Conservation (phyloP, 2,888 invertebrate species). For the Disparrhopalites patrizii region DNA sequence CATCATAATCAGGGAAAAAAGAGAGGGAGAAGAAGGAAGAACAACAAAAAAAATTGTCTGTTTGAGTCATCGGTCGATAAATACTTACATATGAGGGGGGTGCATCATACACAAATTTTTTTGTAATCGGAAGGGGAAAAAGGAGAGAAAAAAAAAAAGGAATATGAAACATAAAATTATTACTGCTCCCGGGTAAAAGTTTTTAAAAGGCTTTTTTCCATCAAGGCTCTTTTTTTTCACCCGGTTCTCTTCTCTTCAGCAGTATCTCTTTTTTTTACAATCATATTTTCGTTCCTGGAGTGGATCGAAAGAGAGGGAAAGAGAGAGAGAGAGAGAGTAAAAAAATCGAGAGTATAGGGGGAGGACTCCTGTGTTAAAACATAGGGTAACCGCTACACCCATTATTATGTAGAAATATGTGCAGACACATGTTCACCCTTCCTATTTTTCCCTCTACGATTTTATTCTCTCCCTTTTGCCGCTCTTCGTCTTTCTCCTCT, state of each 20-base stretch:
- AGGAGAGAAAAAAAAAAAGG: neutral
- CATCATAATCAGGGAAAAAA: constrained; percentile 29
- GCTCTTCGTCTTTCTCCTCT: too few species aligned
- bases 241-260: neutral
- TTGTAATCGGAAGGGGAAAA: neutral
- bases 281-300: too few species aligned
- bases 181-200: constrained; percentile 27
- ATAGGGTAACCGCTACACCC: too few species aligned
- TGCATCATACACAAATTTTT: too few species aligned
- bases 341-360: neutral
- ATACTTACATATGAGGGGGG: constrained; percentile 4
- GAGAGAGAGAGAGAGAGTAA: neutral
- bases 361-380: too few species aligned
- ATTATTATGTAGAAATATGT: too few species aligned
- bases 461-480: too few species aligned
- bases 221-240: neutral
- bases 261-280: neutral
- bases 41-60: too few species aligned
- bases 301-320: neutral
- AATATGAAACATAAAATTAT: constrained; percentile 20
- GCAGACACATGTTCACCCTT: too few species aligned
- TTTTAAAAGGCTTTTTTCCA: constrained; percentile 17
- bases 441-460: too few species aligned
- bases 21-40: too few species aligned
- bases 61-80: constrained; percentile 27